Conservation (phyloP, 2,888 invertebrate species). For the Mythimna impura region DNA sequence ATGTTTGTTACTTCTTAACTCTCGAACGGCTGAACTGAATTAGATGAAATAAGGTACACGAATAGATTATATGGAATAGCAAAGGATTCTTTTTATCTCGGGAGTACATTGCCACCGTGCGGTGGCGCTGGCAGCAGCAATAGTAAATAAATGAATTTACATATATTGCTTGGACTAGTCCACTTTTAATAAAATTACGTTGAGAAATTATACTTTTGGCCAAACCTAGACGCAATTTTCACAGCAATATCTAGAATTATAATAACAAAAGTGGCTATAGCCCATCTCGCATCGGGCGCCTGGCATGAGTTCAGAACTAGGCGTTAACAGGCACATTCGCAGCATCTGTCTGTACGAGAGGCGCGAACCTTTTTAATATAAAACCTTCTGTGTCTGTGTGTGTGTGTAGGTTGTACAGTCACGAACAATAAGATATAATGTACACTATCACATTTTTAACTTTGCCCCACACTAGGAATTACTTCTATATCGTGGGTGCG, state of each 20-base stretch:
- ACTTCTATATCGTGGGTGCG: too few relatives aligned
- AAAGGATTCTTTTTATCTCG: too few relatives aligned
- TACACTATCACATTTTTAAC: too few relatives aligned
- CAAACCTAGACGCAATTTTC: background rate
- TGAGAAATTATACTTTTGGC: background rate
- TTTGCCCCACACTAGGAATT: too few relatives aligned
- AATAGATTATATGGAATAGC: too few relatives aligned
- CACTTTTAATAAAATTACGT: background rate
- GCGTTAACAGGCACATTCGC: constrained; percentile 82
- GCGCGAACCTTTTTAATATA: constrained; percentile 82
- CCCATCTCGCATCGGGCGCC: constrained; percentile 72
- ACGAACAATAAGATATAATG: too few relatives aligned
- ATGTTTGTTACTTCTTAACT: too few relatives aligned
- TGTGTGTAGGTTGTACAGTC: constrained; percentile 8
- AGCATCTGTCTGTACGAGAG: constrained; percentile 81
- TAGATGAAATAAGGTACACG: too few relatives aligned
- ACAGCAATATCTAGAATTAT: constrained; percentile 62
- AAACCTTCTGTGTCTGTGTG: constrained; percentile 57
- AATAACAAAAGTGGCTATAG: constrained; percentile 79
- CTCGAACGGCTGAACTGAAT: too few relatives aligned
- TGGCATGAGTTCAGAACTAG: constrained; percentile 85
- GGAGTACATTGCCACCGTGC: too few relatives aligned
- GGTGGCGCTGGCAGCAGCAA: too few relatives aligned
- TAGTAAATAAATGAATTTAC: too few relatives aligned
- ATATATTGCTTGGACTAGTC: background rate